Evolutionary conservation across 2,797 vertebrate species (phyloP).

Genomic region (Hippoglossus hippoglossus): DNA sequence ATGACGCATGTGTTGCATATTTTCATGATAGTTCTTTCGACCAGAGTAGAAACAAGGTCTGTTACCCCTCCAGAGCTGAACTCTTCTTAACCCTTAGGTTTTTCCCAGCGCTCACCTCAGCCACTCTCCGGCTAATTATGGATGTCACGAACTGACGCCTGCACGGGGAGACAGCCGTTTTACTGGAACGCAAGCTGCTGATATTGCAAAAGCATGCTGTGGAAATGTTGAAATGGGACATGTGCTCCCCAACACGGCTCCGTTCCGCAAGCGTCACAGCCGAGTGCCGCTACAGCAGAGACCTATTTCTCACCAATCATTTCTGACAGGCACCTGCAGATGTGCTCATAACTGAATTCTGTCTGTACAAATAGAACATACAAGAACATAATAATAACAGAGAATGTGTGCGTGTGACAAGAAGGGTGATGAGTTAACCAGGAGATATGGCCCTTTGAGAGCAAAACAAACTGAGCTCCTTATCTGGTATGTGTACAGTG

Average conservation of each 20-base stretch:
- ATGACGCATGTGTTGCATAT: slow-evolving; percentile 39
- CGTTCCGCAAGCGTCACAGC: slow-evolving; percentile 27
- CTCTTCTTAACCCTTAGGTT: slow-evolving; percentile 53
- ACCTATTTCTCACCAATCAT: slow-evolving; percentile 31
- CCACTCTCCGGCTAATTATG: slow-evolving; percentile 63
- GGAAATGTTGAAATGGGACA: slow-evolving; percentile 37
- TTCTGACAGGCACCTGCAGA: slow-evolving; percentile 42
- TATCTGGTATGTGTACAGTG: no score
- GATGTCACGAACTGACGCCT: slow-evolving; percentile 55
- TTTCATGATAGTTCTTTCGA: slow-evolving; percentile 26
- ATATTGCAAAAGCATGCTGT: slow-evolving; percentile 28
- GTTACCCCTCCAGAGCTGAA: slow-evolving; percentile 41
- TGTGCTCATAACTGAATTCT: slow-evolving; percentile 23
- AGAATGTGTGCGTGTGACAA: slow-evolving; percentile 11
- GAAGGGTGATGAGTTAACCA: slow-evolving; percentile 16
- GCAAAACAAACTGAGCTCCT: neutral
- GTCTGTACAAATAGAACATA: slow-evolving; percentile 19
- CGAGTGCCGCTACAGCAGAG: slow-evolving; percentile 23
- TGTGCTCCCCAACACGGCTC: slow-evolving; percentile 34
- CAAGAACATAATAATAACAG: slow-evolving; percentile 19
- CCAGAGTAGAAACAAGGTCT: slow-evolving; percentile 3
- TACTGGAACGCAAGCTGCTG: slow-evolving; percentile 52
- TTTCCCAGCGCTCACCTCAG: slow-evolving; percentile 12
- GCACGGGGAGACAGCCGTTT: slow-evolving; percentile 37
- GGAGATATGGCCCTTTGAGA: neutral